Percentiles rank a stretch among this genome's conserved stretches.
Evolutionary conservation across 1,140 invertebrate genomes (phyloP).

Genomic region (Heliconius hewitsoni): DNA sequence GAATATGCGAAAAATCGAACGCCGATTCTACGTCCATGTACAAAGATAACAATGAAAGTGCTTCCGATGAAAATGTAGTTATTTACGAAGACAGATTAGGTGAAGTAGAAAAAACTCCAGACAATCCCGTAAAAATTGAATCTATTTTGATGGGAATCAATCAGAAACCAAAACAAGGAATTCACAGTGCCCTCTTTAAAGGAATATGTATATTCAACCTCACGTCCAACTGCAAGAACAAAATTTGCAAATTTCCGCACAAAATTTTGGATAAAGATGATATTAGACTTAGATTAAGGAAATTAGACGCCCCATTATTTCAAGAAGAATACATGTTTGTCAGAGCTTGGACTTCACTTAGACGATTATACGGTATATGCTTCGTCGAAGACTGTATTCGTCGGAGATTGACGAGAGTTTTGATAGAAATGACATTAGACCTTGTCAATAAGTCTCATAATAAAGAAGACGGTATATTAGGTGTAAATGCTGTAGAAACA

Average conservation of each 20-base stretch:
- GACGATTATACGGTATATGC: conserved; percentile 48
- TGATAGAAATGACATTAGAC: conserved; percentile 62
- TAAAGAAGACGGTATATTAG: conserved; percentile 38
- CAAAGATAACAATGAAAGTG: conserved; percentile 26
- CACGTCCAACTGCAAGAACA: conserved; percentile 48
- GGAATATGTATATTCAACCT: conserved; percentile 60
- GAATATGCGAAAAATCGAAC: conserved; percentile 60
- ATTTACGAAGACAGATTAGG: conserved; percentile 24
- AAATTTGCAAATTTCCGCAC: conserved; percentile 53
- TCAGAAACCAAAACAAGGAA: conserved; percentile 29
- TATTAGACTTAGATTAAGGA: conserved; percentile 37
- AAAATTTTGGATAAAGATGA: not conserved
- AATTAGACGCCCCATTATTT: conserved; percentile 46
- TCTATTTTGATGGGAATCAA: conserved; percentile 35
- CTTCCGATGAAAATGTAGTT: conserved; percentile 13
- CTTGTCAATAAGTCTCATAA: conserved; percentile 42
- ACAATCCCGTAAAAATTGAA: conserved; percentile 7
- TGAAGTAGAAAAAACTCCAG: conserved; percentile 1
- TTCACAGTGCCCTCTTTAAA: conserved; percentile 48
- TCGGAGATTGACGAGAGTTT: conserved; percentile 46
- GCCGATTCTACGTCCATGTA: conserved; percentile 55
- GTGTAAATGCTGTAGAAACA: conserved; percentile 48
- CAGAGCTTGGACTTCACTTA: conserved; percentile 39
- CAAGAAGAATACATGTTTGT: conserved; percentile 59
- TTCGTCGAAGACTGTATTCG: conserved; percentile 55